Conservation (phyloP, 1,140 invertebrate species). For the Hetaerina americana region DNA sequence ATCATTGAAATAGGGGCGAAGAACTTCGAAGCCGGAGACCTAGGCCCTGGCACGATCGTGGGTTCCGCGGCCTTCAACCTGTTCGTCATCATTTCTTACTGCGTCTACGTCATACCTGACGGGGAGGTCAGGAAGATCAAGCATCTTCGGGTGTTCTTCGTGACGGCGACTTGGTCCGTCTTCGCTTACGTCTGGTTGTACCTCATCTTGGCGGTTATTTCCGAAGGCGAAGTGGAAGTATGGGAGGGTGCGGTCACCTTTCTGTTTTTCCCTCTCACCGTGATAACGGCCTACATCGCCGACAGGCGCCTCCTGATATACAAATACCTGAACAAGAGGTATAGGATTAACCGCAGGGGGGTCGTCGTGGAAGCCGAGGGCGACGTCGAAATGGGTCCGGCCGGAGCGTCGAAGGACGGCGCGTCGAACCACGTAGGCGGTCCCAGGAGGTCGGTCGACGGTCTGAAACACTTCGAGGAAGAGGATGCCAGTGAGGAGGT, state of each 20-base stretch:
- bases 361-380: conserved; percentile 78
- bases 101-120: conserved; percentile 82
- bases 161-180: conserved; percentile 94
- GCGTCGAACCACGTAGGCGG: conserved; percentile 23
- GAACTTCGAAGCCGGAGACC: conserved; percentile 86
- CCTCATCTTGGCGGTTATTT: conserved; percentile 80
- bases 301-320: conserved; percentile 82
- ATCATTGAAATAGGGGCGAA: conserved; percentile 93
- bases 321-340: conserved; percentile 83
- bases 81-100: conserved; percentile 94
- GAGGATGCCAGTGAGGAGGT: conserved; percentile 57
- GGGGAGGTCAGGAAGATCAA: conserved; percentile 88
- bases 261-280: conserved; percentile 91
- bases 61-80: conserved; percentile 99
- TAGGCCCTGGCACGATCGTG: conserved; percentile 95
- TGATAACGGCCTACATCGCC: conserved; percentile 92
- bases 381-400: conserved; percentile 54
- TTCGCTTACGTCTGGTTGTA: conserved; percentile 99
- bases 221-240: conserved; percentile 74
- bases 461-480: conserved; percentile 42
- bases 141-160: conserved; percentile 93
- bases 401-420: conserved; percentile 60
- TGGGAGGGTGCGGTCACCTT: conserved; percentile 96
- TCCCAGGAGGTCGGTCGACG: conserved; percentile 33
- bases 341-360: conserved; percentile 80